These are phyloP conservation scores for Arrhamphus sclerolepis DNA, from an alignment of 2,797 vertebrate species.

Conservation along the genomic window DNA sequence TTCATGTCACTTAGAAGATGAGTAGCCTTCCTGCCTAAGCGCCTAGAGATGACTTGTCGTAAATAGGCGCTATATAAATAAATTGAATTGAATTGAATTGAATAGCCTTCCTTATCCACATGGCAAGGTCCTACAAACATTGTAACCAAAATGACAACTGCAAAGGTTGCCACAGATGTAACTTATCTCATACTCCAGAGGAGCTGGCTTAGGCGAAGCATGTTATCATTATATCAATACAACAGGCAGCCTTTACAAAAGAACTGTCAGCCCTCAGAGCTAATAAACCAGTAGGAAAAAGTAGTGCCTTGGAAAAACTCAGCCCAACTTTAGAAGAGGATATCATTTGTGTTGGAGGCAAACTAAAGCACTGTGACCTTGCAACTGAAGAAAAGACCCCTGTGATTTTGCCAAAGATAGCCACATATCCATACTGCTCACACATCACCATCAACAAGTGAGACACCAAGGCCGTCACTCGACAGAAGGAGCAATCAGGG, in stretches of 20 bases:
- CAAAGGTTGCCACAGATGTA: slow-evolving; percentile 28
- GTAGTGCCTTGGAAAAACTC: neutral
- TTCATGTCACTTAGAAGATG: slow-evolving; percentile 3
- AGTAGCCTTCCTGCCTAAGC: too few species aligned
- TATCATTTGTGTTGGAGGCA: slow-evolving; percentile 22
- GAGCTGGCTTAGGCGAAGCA: slow-evolving; percentile 6
- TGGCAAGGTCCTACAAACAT: slow-evolving; percentile 9
- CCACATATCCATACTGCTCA: slow-evolving; percentile 27
- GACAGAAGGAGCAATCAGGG: neutral
- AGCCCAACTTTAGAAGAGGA: slow-evolving; percentile 2
- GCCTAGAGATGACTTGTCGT: too few species aligned
- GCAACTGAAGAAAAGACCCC: neutral
- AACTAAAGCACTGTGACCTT: slow-evolving; percentile 7
- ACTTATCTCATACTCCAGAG: neutral
- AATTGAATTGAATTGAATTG: too few species aligned
- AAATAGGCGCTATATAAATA: too few species aligned
- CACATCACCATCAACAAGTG: slow-evolving; percentile 30
- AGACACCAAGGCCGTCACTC: slow-evolving; percentile 27
- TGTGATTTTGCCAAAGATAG: neutral
- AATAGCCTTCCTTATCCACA: slow-evolving; percentile 7
- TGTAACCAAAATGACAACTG: slow-evolving; percentile 11
- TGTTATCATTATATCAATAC: slow-evolving; percentile 7
- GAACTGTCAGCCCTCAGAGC: neutral
- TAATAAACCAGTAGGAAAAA: neutral
- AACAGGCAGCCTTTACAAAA: slow-evolving; percentile 11